A percentile compares a stretch with the other conserved stretches of the same genome.
phyloP scores from a whole-genome alignment of 2,113 vertebrate species.

The Anguilla rostrata region DNA sequence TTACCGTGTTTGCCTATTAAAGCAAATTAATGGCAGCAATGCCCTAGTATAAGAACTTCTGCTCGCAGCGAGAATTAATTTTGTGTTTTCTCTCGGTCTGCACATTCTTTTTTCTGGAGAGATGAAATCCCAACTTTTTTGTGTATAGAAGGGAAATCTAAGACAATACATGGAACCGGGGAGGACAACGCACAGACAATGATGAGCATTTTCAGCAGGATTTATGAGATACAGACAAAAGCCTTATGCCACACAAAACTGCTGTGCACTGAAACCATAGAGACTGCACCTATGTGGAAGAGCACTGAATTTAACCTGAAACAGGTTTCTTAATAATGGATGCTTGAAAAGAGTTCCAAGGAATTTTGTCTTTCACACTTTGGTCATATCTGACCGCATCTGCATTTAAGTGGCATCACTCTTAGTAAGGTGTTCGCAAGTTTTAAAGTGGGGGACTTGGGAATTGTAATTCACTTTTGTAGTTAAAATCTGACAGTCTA shows the following conservation, averaged over 20 bases:
- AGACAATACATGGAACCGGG: constrained; percentile 29
- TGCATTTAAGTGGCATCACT: not conserved
- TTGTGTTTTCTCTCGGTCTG: constrained; percentile 17
- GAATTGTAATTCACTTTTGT: not conserved
- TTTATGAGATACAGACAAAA: not conserved
- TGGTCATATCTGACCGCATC: not conserved
- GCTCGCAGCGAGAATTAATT: constrained; percentile 21
- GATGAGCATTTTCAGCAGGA: not conserved
- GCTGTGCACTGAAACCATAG: not conserved
- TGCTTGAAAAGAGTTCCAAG: not conserved
- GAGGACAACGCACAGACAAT: constrained; percentile 15
- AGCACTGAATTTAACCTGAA: not conserved
- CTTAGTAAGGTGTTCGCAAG: not conserved
- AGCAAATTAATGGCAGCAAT: constrained; percentile 10
- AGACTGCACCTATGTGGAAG: not conserved
- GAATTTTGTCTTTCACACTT: not conserved
- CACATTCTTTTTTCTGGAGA: not conserved
- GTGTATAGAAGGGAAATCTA: constrained; percentile 19
- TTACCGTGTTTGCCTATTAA: constrained; percentile 14
- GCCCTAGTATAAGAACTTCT: not conserved
- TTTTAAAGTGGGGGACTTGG: not conserved
- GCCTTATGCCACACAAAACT: not conserved
- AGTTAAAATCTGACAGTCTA: not conserved
- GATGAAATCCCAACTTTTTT: not conserved
- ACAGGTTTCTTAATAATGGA: not conserved